These are phyloP conservation scores for Psilanteris sp. DNA, from an alignment of 1,140 invertebrate genomes.

Conservation along the genomic window DNA sequence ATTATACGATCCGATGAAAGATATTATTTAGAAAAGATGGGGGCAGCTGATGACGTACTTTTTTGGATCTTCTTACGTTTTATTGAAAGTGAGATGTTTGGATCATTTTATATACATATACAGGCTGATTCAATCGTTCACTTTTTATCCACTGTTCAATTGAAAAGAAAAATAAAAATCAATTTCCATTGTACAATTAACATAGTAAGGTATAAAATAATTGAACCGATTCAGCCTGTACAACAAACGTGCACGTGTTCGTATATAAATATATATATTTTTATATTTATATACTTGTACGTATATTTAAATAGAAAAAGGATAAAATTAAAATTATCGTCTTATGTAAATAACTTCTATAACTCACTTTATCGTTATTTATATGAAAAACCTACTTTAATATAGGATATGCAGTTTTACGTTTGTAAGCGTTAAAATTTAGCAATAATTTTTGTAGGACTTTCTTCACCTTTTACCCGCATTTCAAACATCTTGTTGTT, in stretches of 20 bases:
- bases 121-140: constrained; percentile 42
- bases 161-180: too few species aligned
- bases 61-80: constrained; percentile 9
- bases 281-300: constrained; percentile 18
- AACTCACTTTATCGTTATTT: constrained; percentile 29
- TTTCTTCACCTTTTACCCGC: constrained; percentile 60
- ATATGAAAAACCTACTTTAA: constrained; percentile 68
- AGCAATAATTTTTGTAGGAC: constrained; percentile 50
- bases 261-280: constrained; percentile 28
- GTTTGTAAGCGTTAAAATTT: constrained; percentile 66
- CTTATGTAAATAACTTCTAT: constrained; percentile 43
- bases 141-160: background rate
- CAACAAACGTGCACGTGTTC: constrained; percentile 42
- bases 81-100: constrained; percentile 20
- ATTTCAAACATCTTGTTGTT: constrained; percentile 36
- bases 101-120: constrained; percentile 41
- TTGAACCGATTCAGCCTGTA: constrained; percentile 38
- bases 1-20: constrained; percentile 44
- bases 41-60: constrained; percentile 30
- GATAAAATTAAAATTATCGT: constrained; percentile 29
- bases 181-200: too few species aligned
- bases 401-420: constrained; percentile 72
- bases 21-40: constrained; percentile 42
- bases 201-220: background rate
- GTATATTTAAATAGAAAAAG: constrained; percentile 28